Conservation (phyloP, 2,113 vertebrate species). For the Zapus hudsonius region DNA sequence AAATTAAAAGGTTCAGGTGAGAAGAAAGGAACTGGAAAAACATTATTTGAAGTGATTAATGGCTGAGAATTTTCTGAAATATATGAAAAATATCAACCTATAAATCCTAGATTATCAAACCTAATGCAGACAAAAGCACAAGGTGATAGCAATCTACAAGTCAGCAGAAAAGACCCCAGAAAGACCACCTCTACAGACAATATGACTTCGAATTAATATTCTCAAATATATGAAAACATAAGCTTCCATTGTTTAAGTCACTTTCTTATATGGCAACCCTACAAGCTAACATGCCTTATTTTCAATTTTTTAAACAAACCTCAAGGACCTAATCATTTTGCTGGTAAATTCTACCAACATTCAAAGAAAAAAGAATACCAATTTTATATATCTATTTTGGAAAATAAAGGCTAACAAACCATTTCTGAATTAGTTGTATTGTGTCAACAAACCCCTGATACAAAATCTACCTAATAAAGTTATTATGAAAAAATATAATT, state of each 20-base stretch:
- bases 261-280: neutral
- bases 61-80: neutral
- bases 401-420: neutral
- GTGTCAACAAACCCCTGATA: neutral
- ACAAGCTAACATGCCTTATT: neutral
- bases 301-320: neutral
- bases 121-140: neutral
- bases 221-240: neutral
- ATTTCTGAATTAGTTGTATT: neutral
- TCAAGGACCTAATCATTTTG: neutral
- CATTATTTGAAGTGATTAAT: conserved; percentile 1
- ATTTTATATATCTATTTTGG: neutral
- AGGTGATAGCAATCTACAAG: neutral
- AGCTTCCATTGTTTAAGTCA: neutral
- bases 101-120: neutral
- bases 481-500: neutral
- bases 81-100: neutral
- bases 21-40: neutral
- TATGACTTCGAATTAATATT: neutral
- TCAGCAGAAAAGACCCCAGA: neutral
- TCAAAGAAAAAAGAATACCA: neutral
- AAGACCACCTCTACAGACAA: neutral
- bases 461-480: neutral
- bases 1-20: neutral
- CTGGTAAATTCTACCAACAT: neutral